Evolutionary conservation across 2,888 invertebrate species (phyloP).

Genomic region (Zonitis immaculata): DNA sequence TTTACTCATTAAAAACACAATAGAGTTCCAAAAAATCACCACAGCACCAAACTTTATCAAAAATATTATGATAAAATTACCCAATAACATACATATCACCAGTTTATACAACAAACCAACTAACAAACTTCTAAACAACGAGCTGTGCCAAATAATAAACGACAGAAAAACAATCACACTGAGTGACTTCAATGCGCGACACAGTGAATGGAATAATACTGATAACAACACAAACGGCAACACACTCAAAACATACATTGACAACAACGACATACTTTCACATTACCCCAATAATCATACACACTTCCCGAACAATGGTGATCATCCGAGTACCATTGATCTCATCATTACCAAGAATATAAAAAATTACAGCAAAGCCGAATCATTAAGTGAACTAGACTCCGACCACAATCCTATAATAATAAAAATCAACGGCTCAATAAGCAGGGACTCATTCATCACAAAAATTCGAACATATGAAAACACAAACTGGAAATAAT

Average conservation of each 20-base stretch:
- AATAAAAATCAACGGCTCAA: neutral
- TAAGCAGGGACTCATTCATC: neutral
- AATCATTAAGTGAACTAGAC: neutral
- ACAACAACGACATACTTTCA: neutral
- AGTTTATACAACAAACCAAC: neutral
- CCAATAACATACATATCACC: no score
- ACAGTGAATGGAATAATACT: neutral
- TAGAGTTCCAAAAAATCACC: neutral
- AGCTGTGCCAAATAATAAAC: neutral
- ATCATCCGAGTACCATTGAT: no score
- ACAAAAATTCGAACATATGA: neutral
- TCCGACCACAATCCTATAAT: neutral
- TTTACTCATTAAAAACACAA: neutral
- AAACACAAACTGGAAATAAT: neutral
- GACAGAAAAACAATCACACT: neutral
- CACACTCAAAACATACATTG: neutral
- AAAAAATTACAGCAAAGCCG: neutral
- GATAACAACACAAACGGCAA: neutral
- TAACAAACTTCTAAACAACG: neutral
- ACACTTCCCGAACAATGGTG: neutral
- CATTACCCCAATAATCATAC: neutral
- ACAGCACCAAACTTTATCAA: no score
- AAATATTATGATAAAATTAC: no score
- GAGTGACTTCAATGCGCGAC: neutral
- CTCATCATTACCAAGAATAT: neutral